Evolutionary conservation across 2,888 invertebrate species (phyloP), one percentile per base, ranked within the genome.

Genomic region (Linnaemya tessellans): DNA sequence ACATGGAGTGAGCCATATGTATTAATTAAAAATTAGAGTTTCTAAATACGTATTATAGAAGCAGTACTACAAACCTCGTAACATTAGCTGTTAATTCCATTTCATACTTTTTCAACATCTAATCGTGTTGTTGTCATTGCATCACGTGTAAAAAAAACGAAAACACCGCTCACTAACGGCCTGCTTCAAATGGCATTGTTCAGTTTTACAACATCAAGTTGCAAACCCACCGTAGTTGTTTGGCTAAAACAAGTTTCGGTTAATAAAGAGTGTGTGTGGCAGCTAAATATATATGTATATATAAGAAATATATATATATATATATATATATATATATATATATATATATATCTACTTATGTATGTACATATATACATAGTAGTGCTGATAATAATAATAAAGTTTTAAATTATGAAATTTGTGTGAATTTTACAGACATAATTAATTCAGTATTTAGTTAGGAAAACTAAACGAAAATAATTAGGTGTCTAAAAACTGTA

Each of bases 161-260:
- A 10, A 58, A 25, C 15, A 15, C 20, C 15, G 67, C 5, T 77
- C 25, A 58, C 43, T 58, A 58, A 56, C 56, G 13, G 10, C 30
- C n/a, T 22, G 43, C 22, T 80, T 77, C 20, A 78, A 68, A 78
- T 68, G 60, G 68, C 68, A 60, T 41, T 20, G 68, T 60, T 62
- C 20, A 54, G 11, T 43, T 79, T 70, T 79, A 35, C 70, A 70
- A 62, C 51, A 64, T 54, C 20, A 64, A 38, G 79, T 54, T 64
- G 70, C 43, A 79, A 79, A 70, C 49, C 43, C 18, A 41, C 8
- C 30, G 10, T 51, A 54, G 1, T 38, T 18, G 38, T 25, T 64
- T 75, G 60, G 18, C 10, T n/a, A 43, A 75, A 79, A 71, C 79
- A 54, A 79, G 79, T 79, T 79, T 62, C 22, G 20, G 30, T 30